These are phyloP conservation scores for Coregonus suidteri DNA, from an alignment of 2,797 vertebrate species.

Conservation along the genomic window DNA sequence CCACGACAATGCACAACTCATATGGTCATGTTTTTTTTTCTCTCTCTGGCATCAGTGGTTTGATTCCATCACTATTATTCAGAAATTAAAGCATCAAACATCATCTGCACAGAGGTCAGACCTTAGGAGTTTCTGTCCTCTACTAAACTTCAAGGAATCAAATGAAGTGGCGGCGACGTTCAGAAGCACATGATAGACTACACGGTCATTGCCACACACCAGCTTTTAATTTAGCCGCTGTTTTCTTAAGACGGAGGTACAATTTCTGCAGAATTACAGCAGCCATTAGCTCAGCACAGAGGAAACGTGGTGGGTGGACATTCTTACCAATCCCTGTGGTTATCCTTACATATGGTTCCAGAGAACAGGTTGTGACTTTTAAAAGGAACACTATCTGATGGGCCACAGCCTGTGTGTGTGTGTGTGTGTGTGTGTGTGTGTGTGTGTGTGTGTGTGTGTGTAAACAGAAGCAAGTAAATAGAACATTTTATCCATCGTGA, in stretches of 20 bases:
- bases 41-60: not conserved
- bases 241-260: not conserved
- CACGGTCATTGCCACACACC: not conserved
- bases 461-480: no score
- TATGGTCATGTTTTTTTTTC: not conserved
- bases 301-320: not conserved
- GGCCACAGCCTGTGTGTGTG: no score
- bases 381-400: no score
- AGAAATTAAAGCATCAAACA: slow-evolving; percentile 2
- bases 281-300: no score
- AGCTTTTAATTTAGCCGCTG: not conserved
- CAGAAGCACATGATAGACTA: not conserved
- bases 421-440: no score
- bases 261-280: no score
- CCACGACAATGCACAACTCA: not conserved
- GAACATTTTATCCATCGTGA: no score
- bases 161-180: not conserved
- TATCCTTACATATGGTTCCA: not conserved
- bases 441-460: no score
- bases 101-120: not conserved
- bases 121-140: not conserved
- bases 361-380: not conserved
- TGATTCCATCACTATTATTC: not conserved
- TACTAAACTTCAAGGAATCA: not conserved
- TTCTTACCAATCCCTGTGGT: not conserved